Percentiles rank a stretch among this genome's conserved stretches.
These are phyloP conservation scores for Pollenia amentaria DNA, from an alignment of 2,888 invertebrate species.

Conservation along the genomic window DNA sequence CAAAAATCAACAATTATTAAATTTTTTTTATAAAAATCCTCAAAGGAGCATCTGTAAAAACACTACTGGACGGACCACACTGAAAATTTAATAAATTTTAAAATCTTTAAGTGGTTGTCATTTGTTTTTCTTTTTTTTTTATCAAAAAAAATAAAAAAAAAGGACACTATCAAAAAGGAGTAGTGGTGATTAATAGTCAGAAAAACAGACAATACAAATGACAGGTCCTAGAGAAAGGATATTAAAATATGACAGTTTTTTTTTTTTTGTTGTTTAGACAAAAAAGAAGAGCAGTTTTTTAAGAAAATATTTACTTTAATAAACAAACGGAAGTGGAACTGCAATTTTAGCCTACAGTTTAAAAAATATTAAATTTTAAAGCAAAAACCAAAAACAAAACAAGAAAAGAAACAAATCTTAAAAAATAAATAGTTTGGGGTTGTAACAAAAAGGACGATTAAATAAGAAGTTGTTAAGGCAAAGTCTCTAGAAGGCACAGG, in stretches of 20 bases:
- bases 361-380: not conserved
- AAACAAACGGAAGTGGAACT: constrained; percentile 66
- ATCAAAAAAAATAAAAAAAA: not conserved
- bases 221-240: constrained; percentile 57
- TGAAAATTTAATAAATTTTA: not conserved
- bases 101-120: constrained; percentile 59
- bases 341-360: constrained; percentile 49
- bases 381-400: not conserved
- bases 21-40: not conserved
- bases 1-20: constrained; percentile 14
- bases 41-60: constrained; percentile 63
- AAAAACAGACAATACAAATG: constrained; percentile 7
- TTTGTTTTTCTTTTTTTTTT: constrained; percentile 31
- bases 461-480: constrained; percentile 7
- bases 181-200: constrained; percentile 34
- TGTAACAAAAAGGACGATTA: not conserved
- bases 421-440: not conserved
- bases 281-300: constrained; percentile 47
- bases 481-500: not conserved
- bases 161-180: constrained; percentile 47
- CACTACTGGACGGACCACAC: constrained; percentile 57
- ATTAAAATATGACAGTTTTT: constrained; percentile 44
- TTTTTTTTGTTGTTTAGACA: not conserved
- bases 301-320: constrained; percentile 69
- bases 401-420: not conserved